Conservation (phyloP, 2,113 vertebrate genomes). For the Oplegnathus fasciatus region DNA sequence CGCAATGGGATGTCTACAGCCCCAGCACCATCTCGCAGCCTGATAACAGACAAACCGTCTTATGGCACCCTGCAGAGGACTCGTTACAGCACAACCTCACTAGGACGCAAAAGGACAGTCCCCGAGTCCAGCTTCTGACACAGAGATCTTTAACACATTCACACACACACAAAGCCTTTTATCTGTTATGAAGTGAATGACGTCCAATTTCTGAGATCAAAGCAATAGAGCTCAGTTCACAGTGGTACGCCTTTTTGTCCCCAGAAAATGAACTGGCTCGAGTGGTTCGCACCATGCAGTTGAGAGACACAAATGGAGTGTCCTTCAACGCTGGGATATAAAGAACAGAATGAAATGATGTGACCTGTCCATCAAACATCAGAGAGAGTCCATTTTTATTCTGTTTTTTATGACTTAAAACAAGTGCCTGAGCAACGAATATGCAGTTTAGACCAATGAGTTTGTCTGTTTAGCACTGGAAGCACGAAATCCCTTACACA, state of each 20-base stretch:
- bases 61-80: slow-evolving; percentile 81
- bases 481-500: slow-evolving; percentile 21
- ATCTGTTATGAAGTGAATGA: slow-evolving; percentile 12
- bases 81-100: slow-evolving; percentile 84
- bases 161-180: slow-evolving; percentile 50
- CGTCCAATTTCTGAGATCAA: slow-evolving; percentile 36
- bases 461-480: slow-evolving; percentile 60
- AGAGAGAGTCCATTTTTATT: slow-evolving; percentile 15
- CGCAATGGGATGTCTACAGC: slow-evolving; percentile 72
- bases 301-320: slow-evolving; percentile 14
- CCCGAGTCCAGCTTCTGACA: slow-evolving; percentile 94
- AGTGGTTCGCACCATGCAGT: slow-evolving; percentile 25
- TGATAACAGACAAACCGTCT: slow-evolving; percentile 68
- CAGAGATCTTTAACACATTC: not conserved
- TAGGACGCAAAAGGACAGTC: slow-evolving; percentile 84
- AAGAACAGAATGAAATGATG: slow-evolving; percentile 28
- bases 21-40: slow-evolving; percentile 49
- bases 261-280: not conserved
- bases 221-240: slow-evolving; percentile 66
- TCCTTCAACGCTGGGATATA: slow-evolving; percentile 2
- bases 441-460: slow-evolving; percentile 72
- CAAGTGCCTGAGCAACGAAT: slow-evolving; percentile 79
- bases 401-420: slow-evolving; percentile 48
- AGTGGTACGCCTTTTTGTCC: slow-evolving; percentile 35
- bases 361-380: slow-evolving; percentile 23